Base-by-base conservation (phyloP, 1,140 invertebrate species). In the Ostrea denselamellosa region DNA sequence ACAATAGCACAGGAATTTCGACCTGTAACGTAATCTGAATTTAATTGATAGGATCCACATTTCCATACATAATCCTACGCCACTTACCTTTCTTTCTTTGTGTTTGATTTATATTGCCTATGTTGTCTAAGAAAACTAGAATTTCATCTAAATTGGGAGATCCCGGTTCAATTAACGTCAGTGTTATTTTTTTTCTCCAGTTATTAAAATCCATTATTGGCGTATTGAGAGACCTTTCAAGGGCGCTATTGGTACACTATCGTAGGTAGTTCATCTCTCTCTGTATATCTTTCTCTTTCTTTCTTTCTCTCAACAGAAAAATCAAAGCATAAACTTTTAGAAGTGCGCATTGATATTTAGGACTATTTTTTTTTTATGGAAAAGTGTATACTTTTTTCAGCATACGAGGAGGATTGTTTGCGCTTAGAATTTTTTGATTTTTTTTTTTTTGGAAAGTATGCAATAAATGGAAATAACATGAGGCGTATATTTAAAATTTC, bases 21-120 rank as follows among this genome's bases (percentile, higher is more conserved):
- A 71, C 25, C 68, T 71, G 68, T 71, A 71, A 71, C 68, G 68
- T 34, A 71, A 71, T 71, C 68, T 71, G 25, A 71, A 71, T 25
- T 71, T 71, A 71, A 71, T 71, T 71, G 68, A 71, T 71, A 71
- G 14, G 12, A 71, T 71, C 68, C 25, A 25, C 68, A 71, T 71
- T 71, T 71, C 28, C 68, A 71, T 71, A 71, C 68, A 1, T 71
- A 71, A 71, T 22, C 68, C 68, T 14, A 12, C 28, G 28, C 22
- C 68, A 25, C 22, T 28, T 71, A 34, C 68, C 22, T 71, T 68
- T 71, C 22, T 9, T 58, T 34, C 68, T 71, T 28, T 71, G 28
- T 28, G 28, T 34, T 71, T 28, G 22, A 71, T 71, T 71, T 71
- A 58, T 71, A 71, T 71, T 71, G 68, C 22, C 68, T 25, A 58